Conservation (phyloP, 2,113 vertebrate genomes). For the Orientallactaga bullata region DNA sequence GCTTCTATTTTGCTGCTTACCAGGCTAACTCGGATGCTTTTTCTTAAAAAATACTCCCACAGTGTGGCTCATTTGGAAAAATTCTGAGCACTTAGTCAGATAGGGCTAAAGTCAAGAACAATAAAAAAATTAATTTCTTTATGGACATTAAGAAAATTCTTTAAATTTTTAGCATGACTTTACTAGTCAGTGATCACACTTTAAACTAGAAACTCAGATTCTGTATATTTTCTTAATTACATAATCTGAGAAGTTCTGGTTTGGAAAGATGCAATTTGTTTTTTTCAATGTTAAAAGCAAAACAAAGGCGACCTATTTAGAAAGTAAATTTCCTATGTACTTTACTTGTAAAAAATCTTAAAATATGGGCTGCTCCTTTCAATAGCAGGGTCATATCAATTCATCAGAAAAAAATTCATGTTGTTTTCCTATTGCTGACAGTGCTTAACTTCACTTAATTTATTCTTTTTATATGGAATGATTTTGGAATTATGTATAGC, state of each 20-base stretch:
- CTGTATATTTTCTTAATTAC: constrained; percentile 24
- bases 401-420: constrained; percentile 35
- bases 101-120: constrained; percentile 54
- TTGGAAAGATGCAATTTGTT: constrained; percentile 41
- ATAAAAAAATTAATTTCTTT: constrained; percentile 47
- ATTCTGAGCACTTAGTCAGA: constrained; percentile 49
- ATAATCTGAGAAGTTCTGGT: not conserved
- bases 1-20: constrained; percentile 69
- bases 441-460: constrained; percentile 34
- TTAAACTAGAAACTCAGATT: constrained; percentile 67
- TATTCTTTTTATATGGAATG: constrained; percentile 23
- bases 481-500: constrained; percentile 42
- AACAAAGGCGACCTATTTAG: constrained; percentile 47
- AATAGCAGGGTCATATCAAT: not conserved
- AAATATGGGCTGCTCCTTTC: not conserved
- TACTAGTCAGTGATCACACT: constrained; percentile 46
- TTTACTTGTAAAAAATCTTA: constrained; percentile 27
- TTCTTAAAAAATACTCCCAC: constrained; percentile 42
- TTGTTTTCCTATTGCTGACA: constrained; percentile 39
- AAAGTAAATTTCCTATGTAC: constrained; percentile 31
- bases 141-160: constrained; percentile 55
- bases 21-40: constrained; percentile 55
- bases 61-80: constrained; percentile 55
- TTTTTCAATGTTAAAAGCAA: constrained; percentile 52
- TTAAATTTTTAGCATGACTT: constrained; percentile 48